phyloP scores from a whole-genome alignment of 1,140 invertebrate genomes.

The Yoshiicerus persimilis region DNA sequence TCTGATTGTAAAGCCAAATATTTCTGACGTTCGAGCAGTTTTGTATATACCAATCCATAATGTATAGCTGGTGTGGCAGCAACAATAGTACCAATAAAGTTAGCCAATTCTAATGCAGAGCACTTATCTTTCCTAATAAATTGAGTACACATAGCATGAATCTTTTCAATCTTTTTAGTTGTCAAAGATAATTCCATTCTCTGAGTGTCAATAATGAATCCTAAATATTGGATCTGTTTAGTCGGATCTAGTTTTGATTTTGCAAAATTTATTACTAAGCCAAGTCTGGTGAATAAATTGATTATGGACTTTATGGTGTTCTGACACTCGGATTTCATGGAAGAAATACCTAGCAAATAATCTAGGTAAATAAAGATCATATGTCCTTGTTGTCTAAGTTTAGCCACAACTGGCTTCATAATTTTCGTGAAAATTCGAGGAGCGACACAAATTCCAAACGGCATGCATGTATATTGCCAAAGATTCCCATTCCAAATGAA shows the following conservation, averaged over 20 bases:
- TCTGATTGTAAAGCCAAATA: too few relatives aligned
- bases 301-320: neutral
- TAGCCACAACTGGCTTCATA: conserved; percentile 10
- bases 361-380: conserved; percentile 16
- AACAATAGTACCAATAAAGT: conserved; percentile 13
- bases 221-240: conserved; percentile 14
- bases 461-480: conserved; percentile 31
- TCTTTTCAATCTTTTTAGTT: neutral
- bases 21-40: too few relatives aligned
- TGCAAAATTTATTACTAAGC: neutral
- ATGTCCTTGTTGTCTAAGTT: neutral
- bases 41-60: conserved; percentile 31
- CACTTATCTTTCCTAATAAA: neutral
- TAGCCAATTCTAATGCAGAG: neutral
- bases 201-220: conserved; percentile 25
- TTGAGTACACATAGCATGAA: neutral
- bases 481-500: conserved; percentile 24
- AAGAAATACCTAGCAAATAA: neutral
- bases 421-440: conserved; percentile 40
- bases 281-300: neutral
- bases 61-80: neutral
- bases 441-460: conserved; percentile 31
- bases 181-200: neutral
- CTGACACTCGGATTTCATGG: neutral
- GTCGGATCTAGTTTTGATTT: conserved; percentile 21